Percentiles rank a stretch among this genome's conserved stretches.
These are phyloP conservation scores for Xestia sexstrigata DNA, from an alignment of 2,888 invertebrate species.

Conservation along the genomic window DNA sequence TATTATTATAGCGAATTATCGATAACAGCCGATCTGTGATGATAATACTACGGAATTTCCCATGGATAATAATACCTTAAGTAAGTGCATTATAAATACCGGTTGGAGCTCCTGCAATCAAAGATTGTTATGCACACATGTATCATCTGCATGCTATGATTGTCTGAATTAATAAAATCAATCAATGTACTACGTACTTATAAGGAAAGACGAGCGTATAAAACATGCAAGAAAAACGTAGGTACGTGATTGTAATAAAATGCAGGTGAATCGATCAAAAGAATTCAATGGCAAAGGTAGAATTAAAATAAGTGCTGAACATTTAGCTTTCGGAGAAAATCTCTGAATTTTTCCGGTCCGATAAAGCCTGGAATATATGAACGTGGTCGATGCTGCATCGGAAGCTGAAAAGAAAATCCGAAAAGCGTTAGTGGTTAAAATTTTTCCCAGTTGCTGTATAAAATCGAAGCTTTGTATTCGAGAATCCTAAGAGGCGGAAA, in stretches of 20 bases:
- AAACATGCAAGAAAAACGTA: constrained; percentile 18
- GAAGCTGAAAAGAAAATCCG: constrained; percentile 17
- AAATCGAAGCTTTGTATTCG: constrained; percentile 11
- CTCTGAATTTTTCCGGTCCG: not conserved
- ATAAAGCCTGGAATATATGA: constrained; percentile 11
- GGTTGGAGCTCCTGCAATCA: constrained; percentile 17
- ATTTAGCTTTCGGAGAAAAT: not conserved
- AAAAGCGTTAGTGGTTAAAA: constrained; percentile 1
- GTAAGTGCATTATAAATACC: constrained; percentile 39
- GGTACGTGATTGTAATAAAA: not conserved
- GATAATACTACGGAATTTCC: constrained; percentile 29
- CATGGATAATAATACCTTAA: constrained; percentile 19
- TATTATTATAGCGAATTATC: not conserved
- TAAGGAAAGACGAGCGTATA: constrained; percentile 29
- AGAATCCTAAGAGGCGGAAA: not conserved
- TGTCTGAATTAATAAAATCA: constrained; percentile 34
- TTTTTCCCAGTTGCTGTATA: not conserved
- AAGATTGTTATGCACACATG: constrained; percentile 16
- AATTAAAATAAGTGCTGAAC: constrained; percentile 10
- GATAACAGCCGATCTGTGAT: constrained; percentile 13
- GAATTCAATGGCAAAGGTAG: not conserved
- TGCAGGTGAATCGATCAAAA: constrained; percentile 1
- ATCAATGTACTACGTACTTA: constrained; percentile 19
- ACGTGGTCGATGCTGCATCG: not conserved
- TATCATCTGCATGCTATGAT: constrained; percentile 25